Evolutionary conservation across 1,140 invertebrate genomes (phyloP).

Genomic region (Gryllus bimaculatus): DNA sequence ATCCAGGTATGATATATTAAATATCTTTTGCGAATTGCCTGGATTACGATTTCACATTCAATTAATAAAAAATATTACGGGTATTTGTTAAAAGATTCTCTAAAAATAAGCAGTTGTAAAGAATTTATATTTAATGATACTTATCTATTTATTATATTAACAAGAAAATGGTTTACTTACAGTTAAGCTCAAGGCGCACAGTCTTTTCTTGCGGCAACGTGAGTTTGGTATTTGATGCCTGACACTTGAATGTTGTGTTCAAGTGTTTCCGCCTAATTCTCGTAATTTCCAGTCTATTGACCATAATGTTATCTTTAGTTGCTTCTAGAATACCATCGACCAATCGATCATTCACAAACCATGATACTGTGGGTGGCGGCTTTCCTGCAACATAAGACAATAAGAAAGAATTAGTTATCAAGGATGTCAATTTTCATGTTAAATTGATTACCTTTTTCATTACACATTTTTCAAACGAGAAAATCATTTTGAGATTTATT

Average conservation of each 20-base stretch:
- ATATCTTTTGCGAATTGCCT: too few relatives aligned
- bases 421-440: too few relatives aligned
- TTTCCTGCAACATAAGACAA: slow-evolving; percentile 49
- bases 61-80: too few relatives aligned
- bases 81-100: too few relatives aligned
- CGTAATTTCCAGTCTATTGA: slow-evolving; percentile 54
- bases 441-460: too few relatives aligned
- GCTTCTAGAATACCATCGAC: slow-evolving; percentile 41
- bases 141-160: neutral
- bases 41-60: too few relatives aligned
- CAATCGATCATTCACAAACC: slow-evolving; percentile 60
- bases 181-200: slow-evolving; percentile 64
- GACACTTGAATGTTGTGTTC: slow-evolving; percentile 74
- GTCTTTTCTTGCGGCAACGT: slow-evolving; percentile 68
- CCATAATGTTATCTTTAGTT: slow-evolving; percentile 62
- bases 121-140: neutral
- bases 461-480: too few relatives aligned
- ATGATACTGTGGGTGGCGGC: slow-evolving; percentile 66
- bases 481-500: too few relatives aligned
- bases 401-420: too few relatives aligned
- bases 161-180: slow-evolving; percentile 41
- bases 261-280: slow-evolving; percentile 62
- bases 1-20: too few relatives aligned
- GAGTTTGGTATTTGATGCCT: slow-evolving; percentile 75
- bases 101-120: too few relatives aligned